Evolutionary conservation across 2,113 vertebrate species (phyloP).

Genomic region (Atlantisia rogersi): DNA sequence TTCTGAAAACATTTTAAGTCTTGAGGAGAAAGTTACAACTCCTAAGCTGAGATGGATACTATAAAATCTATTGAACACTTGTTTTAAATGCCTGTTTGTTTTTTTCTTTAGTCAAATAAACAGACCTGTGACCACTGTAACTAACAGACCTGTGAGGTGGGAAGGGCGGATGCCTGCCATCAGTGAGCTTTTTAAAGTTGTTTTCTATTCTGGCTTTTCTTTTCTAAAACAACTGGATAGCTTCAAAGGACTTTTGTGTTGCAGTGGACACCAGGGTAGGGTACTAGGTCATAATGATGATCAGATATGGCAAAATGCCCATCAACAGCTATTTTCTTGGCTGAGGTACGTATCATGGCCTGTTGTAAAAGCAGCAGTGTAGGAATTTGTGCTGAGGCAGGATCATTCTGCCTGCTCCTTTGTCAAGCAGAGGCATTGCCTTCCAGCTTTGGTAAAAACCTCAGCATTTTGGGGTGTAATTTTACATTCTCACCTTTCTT

Average conservation of each 20-base stretch:
- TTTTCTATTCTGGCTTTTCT: neutral
- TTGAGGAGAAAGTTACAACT: neutral
- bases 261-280: neutral
- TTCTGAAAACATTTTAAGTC: neutral
- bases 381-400: neutral
- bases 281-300: neutral
- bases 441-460: neutral
- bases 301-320: neutral
- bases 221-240: neutral
- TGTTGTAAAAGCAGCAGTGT: neutral
- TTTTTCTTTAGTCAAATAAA: neutral
- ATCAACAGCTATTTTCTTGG: neutral
- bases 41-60: neutral
- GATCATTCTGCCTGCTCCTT: neutral
- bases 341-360: neutral
- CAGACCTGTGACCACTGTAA: too few relatives aligned
- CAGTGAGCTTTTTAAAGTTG: neutral
- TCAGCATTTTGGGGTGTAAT: neutral
- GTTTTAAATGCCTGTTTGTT: neutral
- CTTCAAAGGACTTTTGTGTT: conserved; percentile 8
- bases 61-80: neutral
- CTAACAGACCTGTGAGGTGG: neutral
- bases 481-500: neutral
- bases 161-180: neutral
- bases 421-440: neutral